Evolutionary conservation across 2,888 invertebrate genomes (phyloP).

Genomic region (Luperina testacea): DNA sequence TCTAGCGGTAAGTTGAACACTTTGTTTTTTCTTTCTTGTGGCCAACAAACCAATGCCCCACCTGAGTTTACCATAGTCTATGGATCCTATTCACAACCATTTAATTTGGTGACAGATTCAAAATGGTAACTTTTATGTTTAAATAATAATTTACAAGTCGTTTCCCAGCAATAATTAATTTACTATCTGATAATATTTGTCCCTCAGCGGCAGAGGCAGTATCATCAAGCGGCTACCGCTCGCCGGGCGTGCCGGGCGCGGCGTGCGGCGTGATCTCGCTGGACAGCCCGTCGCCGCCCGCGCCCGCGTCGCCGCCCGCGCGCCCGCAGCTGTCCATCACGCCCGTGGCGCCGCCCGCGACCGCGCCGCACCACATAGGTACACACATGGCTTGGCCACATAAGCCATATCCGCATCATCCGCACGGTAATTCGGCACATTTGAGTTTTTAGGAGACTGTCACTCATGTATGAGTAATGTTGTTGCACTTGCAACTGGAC

Average conservation of each 20-base stretch:
- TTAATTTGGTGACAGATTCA: not conserved
- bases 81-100: not conserved
- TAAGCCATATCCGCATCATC: not conserved
- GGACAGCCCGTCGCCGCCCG: conserved; percentile 91
- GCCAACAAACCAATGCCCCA: too few relatives aligned
- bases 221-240: conserved; percentile 91
- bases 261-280: conserved; percentile 89
- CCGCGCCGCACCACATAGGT: conserved; percentile 50
- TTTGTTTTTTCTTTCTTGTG: not conserved
- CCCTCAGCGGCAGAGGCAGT: conserved; percentile 83
- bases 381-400: not conserved
- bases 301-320: conserved; percentile 60
- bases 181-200: not conserved
- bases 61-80: not conserved
- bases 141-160: not conserved
- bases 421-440: conserved; percentile 9
- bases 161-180: not conserved
- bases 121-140: not conserved
- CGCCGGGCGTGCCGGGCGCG: conserved; percentile 82
- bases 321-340: conserved; percentile 77
- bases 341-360: conserved; percentile 66
- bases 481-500: not conserved
- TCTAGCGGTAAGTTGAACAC: conserved; percentile 72
- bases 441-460: not conserved
- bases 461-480: not conserved